A percentile compares a stretch with the other conserved stretches of the same genome.
phyloP scores from a whole-genome alignment of 2,888 invertebrate species.

The Agrochola litura region DNA sequence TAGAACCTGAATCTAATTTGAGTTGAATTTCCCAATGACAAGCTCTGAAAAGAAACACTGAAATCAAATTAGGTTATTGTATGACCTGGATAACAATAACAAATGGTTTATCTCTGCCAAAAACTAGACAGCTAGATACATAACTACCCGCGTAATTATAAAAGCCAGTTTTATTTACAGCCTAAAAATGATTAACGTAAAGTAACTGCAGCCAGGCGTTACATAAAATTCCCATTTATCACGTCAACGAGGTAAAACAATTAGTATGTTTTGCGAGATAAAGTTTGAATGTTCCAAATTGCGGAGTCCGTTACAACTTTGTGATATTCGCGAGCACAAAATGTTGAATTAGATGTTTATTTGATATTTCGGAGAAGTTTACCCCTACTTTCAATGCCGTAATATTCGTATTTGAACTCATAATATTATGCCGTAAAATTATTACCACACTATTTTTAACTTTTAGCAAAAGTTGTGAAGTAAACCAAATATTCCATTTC shows the following conservation, averaged over 20 bases:
- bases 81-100: not conserved
- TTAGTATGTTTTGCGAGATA: constrained; percentile 65
- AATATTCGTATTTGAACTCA: constrained; percentile 42
- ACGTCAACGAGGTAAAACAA: constrained; percentile 66
- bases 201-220: constrained; percentile 53
- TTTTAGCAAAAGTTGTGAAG: constrained; percentile 32
- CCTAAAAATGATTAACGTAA: constrained; percentile 46
- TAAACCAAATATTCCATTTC: constrained; percentile 39
- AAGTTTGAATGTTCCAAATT: constrained; percentile 60
- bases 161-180: constrained; percentile 15
- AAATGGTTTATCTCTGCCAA: constrained; percentile 6
- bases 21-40: not conserved
- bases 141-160: constrained; percentile 8
- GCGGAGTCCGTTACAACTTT: constrained; percentile 62
- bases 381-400: constrained; percentile 35
- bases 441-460: constrained; percentile 57
- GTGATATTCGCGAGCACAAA: constrained; percentile 55
- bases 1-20: not conserved
- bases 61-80: not conserved
- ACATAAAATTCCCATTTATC: constrained; percentile 64
- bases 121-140: constrained; percentile 8
- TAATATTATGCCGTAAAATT: constrained; percentile 38
- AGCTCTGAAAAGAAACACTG: not conserved
- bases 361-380: constrained; percentile 62
- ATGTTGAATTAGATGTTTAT: constrained; percentile 66